Base-by-base conservation (phyloP, 2,888 invertebrate species). In the Hydropsyche betteni region DNA sequence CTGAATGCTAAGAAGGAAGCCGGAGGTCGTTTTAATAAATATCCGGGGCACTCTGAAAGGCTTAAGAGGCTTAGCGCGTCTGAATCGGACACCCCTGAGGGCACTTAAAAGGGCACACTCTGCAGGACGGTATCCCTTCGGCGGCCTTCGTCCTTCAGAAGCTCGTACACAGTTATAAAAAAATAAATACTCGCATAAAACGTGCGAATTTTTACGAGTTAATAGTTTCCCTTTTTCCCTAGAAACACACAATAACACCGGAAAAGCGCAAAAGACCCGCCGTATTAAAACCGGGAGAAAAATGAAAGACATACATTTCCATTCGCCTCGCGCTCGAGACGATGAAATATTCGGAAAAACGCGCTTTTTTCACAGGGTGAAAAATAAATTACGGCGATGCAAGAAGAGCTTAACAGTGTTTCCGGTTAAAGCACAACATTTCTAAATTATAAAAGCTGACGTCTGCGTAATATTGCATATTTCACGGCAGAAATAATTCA, bases 1-100 rank as follows among this genome's bases (percentile, higher is more conserved):
- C 10, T 44, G 44, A 44, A 44, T 44, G 44, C 44, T 44, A 44
- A 44, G 44, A 10, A 44, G 44, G 44, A 44, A 8, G 44, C 44
- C 6, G 14, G 16, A 75, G 69, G 70, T 71, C 75, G 68, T 70
- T 75, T 75, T 75, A 75, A 75, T 75, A 75, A 75, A 75, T 75
- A 71, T 75, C 68, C 70, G 8, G 44, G 69, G 53, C 61, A 34
- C 71, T 52, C 61, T 16, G 34, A 44, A 10, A 50, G 12, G 14
- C 75, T n/a, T 14, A 34, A 44, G 64, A 71, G 44, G 44, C 70
- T 75, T 71, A 70, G 52, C 75, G 58, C 75, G 64, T 75, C 61
- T 75, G 75, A 70, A 70, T 70, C 75, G 12, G 36, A 71, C 69
- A 53, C 75, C 71, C 58, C 38, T 38, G 71, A 70, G 75, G 52